Percentiles rank a stretch among this genome's conserved stretches.
phyloP scores from a whole-genome alignment of 2,888 invertebrate genomes.

The Nemurella pictetii region DNA sequence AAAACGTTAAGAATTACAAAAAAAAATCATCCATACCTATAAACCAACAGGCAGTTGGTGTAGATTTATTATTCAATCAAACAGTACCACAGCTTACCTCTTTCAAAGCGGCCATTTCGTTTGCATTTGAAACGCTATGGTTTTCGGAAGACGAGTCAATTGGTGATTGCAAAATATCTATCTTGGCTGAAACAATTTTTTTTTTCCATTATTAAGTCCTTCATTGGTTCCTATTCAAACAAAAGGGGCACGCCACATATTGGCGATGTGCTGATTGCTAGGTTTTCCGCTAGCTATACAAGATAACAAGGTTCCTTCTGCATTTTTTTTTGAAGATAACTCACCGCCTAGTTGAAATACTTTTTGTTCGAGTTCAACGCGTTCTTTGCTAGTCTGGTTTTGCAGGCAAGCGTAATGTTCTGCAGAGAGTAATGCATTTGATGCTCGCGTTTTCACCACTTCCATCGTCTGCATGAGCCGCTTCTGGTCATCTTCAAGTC shows the following conservation, averaged over 20 bases:
- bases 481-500: constrained; percentile 34
- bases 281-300: neutral
- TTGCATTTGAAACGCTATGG: neutral
- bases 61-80: too few species aligned
- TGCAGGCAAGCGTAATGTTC: neutral
- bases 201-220: too few species aligned
- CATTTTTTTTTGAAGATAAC: too few species aligned
- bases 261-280: too few species aligned
- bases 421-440: neutral
- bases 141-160: neutral
- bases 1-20: neutral
- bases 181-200: neutral
- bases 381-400: neutral
- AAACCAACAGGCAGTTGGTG: too few species aligned
- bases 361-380: neutral
- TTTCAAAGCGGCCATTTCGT: neutral
- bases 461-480: constrained; percentile 25
- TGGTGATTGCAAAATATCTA: neutral
- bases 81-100: too few species aligned
- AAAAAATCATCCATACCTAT: too few species aligned
- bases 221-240: too few species aligned
- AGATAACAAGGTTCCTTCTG: neutral
- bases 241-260: too few species aligned
- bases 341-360: neutral
- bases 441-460: neutral